Evolutionary conservation across 2,113 vertebrate species (phyloP).

Genomic region (Euleptes europaea): DNA sequence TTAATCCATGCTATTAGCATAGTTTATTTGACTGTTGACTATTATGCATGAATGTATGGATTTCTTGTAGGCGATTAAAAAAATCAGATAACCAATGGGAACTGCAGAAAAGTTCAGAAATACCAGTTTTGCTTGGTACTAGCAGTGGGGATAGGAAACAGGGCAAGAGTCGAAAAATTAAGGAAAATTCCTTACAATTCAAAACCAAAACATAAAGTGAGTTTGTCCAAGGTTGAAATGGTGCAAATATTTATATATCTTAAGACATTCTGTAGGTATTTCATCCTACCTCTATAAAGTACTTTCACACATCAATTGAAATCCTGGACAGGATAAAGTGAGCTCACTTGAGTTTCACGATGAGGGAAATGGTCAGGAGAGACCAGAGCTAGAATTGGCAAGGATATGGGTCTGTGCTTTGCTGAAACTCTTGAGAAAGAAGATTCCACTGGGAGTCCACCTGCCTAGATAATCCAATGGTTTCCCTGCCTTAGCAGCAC

Average conservation of each 20-base stretch:
- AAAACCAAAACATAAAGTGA: not conserved
- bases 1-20: not conserved
- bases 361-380: no score
- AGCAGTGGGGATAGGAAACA: not conserved
- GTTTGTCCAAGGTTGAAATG: not conserved
- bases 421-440: no score
- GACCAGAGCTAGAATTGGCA: no score
- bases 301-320: no score
- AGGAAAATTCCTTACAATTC: not conserved
- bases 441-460: no score
- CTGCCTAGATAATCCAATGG: no score
- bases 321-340: no score
- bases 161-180: not conserved
- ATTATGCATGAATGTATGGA: not conserved
- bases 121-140: not conserved
- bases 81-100: not conserved
- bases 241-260: not conserved
- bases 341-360: no score
- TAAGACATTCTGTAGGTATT: not conserved
- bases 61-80: not conserved
- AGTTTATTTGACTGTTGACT: not conserved
- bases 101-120: not conserved
- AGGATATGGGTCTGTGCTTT: no score
- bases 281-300: not conserved
- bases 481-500: no score